phyloP scores from a whole-genome alignment of 2,797 vertebrate species.

The Anableps anableps region DNA sequence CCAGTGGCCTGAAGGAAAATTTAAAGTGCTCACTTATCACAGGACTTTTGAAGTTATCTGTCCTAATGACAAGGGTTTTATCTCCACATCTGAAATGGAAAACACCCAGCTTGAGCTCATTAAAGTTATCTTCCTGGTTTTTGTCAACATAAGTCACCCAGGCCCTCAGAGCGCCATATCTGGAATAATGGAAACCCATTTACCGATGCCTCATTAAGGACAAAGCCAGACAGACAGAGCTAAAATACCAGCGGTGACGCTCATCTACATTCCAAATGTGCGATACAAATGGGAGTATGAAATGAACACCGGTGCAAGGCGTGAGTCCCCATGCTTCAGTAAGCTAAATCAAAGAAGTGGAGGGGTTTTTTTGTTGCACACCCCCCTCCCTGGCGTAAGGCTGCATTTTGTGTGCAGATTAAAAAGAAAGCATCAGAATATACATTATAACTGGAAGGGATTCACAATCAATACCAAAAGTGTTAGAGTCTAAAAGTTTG shows the following conservation, averaged over 20 bases:
- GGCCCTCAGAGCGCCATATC: conserved; percentile 49
- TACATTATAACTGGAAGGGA: conserved; percentile 32
- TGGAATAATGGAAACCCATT: conserved; percentile 53
- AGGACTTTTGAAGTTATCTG: conserved; percentile 39
- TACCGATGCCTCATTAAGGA: conserved; percentile 70
- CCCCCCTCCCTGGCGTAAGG: conserved; percentile 5
- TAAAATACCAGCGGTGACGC: conserved; percentile 56
- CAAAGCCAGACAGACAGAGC: conserved; percentile 63
- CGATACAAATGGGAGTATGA: conserved; percentile 66
- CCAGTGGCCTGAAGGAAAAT: conserved; percentile 25
- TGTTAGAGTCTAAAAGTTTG: conserved; percentile 41
- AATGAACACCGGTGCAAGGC: conserved; percentile 60
- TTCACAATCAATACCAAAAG: conserved; percentile 51
- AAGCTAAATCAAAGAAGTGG: conserved; percentile 70
- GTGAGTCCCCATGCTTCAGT: conserved; percentile 69
- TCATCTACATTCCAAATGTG: conserved; percentile 74
- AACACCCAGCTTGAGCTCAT: conserved; percentile 54
- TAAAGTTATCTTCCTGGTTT: conserved; percentile 51
- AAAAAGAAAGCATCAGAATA: conserved; percentile 58
- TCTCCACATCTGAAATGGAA: conserved; percentile 44
- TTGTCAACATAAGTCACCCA: conserved; percentile 54
- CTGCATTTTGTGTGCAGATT: conserved; percentile 45
- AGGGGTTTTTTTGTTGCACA: conserved; percentile 27
- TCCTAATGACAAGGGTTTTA: conserved; percentile 45
- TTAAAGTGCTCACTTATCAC: conserved; percentile 40